Evolutionary conservation across 2,113 vertebrate species (phyloP).

Genomic region (Pheucticus melanocephalus): DNA sequence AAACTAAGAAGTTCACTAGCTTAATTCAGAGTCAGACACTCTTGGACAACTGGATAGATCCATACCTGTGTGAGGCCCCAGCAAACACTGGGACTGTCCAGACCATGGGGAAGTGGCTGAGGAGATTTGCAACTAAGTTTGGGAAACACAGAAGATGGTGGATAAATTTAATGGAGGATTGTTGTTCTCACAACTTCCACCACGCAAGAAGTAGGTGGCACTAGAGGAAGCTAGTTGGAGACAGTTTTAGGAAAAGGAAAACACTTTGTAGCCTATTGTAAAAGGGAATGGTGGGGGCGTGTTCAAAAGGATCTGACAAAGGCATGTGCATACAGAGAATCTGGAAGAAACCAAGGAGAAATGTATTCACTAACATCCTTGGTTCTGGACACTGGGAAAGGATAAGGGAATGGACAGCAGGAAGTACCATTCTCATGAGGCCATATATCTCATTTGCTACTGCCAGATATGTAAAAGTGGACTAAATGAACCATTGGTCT

Average conservation of each 20-base stretch:
- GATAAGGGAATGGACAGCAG: not conserved
- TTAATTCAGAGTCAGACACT: not conserved
- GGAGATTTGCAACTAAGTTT: not conserved
- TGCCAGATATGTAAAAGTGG: not conserved
- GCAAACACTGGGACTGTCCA: not conserved
- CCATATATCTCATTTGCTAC: not conserved
- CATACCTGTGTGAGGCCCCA: not conserved
- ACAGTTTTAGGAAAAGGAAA: not conserved
- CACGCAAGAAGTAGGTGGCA: not conserved
- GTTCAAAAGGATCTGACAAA: not conserved
- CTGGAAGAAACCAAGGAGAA: not conserved
- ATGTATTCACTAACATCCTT: not conserved
- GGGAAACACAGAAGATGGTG: not conserved
- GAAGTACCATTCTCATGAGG: not conserved
- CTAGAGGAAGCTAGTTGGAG: not conserved
- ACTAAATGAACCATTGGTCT: not conserved
- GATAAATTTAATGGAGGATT: not conserved
- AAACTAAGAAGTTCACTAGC: not conserved
- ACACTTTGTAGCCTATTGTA: not conserved
- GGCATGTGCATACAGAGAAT: not conserved
- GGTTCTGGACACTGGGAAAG: not conserved
- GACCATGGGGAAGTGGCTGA: not conserved
- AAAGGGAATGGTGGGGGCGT: not conserved
- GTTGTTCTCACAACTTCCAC: not conserved
- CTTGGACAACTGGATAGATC: not conserved